phyloP scores from a whole-genome alignment of 2,888 invertebrate species.

The Elmis aenea region DNA sequence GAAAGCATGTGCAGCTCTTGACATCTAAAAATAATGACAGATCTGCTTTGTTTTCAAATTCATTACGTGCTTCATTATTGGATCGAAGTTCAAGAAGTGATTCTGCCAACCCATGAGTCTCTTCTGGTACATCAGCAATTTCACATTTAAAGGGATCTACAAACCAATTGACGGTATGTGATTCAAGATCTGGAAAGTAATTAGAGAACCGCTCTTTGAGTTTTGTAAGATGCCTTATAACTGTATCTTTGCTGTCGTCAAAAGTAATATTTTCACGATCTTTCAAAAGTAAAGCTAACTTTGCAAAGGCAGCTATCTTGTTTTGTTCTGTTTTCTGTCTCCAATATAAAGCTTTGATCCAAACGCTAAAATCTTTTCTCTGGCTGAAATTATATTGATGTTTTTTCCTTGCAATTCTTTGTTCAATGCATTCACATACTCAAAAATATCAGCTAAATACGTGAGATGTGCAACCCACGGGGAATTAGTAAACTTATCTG shows the following conservation, averaged over 20 bases:
- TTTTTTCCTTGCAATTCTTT: too few species aligned
- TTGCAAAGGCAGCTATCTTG: too few species aligned
- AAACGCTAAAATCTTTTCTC: too few species aligned
- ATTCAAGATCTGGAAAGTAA: conserved; percentile 27
- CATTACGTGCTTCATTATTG: conserved; percentile 25
- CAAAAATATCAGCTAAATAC: too few species aligned
- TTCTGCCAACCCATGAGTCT: conserved; percentile 25
- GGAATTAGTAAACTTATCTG: too few species aligned
- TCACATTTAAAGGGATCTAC: too few species aligned
- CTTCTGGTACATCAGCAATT: conserved; percentile 20
- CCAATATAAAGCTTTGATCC: too few species aligned
- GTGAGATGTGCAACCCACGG: too few species aligned
- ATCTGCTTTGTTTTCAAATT: conserved; percentile 24
- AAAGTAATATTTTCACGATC: conserved; percentile 26
- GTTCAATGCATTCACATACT: too few species aligned
- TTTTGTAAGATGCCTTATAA: conserved; percentile 26
- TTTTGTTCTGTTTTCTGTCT: conserved; percentile 25
- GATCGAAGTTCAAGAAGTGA: conserved; percentile 26
- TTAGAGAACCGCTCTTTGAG: conserved; percentile 26
- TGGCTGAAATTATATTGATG: too few species aligned
- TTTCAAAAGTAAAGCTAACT: conserved; percentile 24
- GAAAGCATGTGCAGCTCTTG: conserved; percentile 28
- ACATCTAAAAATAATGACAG: conserved; percentile 24
- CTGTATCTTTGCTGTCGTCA: conserved; percentile 24
- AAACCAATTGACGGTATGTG: conserved; percentile 21